phyloP scores from a whole-genome alignment of 1,140 invertebrate species.

The Neodiprion pinetum region DNA sequence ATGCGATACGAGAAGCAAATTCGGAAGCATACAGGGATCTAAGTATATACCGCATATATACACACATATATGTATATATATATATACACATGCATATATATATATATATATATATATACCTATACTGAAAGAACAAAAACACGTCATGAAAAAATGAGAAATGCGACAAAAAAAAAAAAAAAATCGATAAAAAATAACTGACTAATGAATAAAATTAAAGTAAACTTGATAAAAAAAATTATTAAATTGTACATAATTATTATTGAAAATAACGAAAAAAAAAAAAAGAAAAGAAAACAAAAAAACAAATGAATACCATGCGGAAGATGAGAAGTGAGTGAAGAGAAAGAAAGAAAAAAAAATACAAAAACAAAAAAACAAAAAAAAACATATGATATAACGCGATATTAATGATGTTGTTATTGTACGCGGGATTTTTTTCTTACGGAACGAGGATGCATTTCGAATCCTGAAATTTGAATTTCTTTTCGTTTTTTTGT shows the following conservation, averaged over 20 bases:
- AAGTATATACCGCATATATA: constrained; percentile 36
- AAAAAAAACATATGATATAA: not conserved
- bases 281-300: not conserved
- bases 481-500: too few species aligned
- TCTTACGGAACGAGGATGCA: not conserved
- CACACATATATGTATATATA: constrained; percentile 24
- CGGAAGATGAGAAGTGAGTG: too few species aligned
- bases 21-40: constrained; percentile 63
- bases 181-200: not conserved
- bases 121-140: constrained; percentile 4
- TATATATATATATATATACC: too few species aligned
- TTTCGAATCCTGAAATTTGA: too few species aligned
- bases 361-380: not conserved
- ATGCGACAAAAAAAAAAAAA: constrained; percentile 28
- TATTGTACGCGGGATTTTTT: not conserved
- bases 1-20: constrained; percentile 59
- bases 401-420: constrained; percentile 5
- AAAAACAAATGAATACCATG: not conserved
- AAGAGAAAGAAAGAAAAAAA: not conserved
- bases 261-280: constrained; percentile 13
- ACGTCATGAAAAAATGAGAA: constrained; percentile 9
- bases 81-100: constrained; percentile 28
- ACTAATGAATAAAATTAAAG: too few species aligned
- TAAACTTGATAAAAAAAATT: constrained; percentile 14
- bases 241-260: constrained; percentile 59